Base-by-base conservation (phyloP, 1,140 invertebrate genomes). In the Bicyclus anynana region DNA sequence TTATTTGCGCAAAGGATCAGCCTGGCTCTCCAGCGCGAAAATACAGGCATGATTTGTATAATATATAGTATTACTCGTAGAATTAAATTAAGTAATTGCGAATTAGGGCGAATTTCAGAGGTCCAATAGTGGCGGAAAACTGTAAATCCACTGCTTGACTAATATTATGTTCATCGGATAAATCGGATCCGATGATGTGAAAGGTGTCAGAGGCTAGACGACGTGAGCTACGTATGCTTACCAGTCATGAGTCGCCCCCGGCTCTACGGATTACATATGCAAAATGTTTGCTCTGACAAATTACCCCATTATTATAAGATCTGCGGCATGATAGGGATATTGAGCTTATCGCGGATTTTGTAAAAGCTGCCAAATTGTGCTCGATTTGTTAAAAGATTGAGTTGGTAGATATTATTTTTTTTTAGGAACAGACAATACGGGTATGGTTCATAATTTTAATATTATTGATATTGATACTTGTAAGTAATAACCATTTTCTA, bases 271-370 rank as follows among this genome's bases (percentile, higher is more conserved):
- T 77, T 77, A 72, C 79, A 83, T 80, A 87, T 87, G 80, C 79
- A 84, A 78, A 80, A 62, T 75, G 71, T 74, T 59, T 70, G 55
- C 68, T 65, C 58, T 83, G 77, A 87, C 67, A 87, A 85, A 87
- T 84, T 67, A 65, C 74, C 75, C 75, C 58, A 87, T 87, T 83
- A 81, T 72, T 79, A 76, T 71, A 67, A 81, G 72, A 84, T 81
- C 77, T 75, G 65, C 67, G 62, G 71, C 77, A 76, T 58, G 77
- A 80, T 80, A 78, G 81, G 74, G 75, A 77, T 76, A 77, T 65
- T 67, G 66, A 21, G 67, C 69, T 62, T 65, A 74, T 69, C 72
- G 57, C 27, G 52, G 62, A 47, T 73, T 67, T 62, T 54, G 51
- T 59, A 61, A 60, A 46, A 53, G 59, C 54, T 54, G 55, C 55